These are phyloP conservation scores for Podarcis cretensis DNA, from an alignment of 2,113 vertebrate genomes.

Conservation along the genomic window DNA sequence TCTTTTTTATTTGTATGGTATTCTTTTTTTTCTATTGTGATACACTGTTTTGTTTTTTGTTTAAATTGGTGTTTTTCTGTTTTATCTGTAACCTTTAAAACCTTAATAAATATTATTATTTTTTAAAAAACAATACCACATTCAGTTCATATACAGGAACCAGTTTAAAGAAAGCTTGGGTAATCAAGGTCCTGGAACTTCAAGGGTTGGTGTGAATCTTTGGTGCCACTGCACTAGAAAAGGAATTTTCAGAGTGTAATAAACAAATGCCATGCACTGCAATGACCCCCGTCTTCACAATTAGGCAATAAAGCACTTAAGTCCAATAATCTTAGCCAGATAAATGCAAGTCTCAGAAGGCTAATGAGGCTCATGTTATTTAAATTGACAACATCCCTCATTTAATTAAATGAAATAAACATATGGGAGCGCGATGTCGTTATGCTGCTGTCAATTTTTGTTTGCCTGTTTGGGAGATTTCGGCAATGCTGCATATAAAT, in stretches of 20 bases:
- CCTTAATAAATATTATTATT: too few relatives aligned
- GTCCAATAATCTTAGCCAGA: constrained; percentile 34
- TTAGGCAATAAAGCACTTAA: constrained; percentile 54
- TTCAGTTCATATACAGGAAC: not conserved
- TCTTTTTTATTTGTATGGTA: too few relatives aligned
- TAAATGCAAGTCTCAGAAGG: constrained; percentile 35
- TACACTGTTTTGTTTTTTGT: too few relatives aligned
- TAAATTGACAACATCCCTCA: constrained; percentile 43
- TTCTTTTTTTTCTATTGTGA: too few relatives aligned
- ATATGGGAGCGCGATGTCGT: not conserved
- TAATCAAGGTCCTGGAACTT: constrained; percentile 15
- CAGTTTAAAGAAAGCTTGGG: not conserved
- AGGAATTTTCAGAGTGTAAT: constrained; percentile 44
- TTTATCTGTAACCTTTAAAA: too few relatives aligned
- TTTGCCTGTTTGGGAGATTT: constrained; percentile 15
- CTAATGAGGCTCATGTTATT: constrained; percentile 52
- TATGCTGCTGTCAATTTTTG: constrained; percentile 22
- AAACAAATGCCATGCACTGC: constrained; percentile 44
- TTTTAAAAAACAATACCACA: too few relatives aligned
- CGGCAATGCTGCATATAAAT: not conserved
- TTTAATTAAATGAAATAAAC: constrained; percentile 56
- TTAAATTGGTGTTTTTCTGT: too few relatives aligned
- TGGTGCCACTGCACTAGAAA: constrained; percentile 1
- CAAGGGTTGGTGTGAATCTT: constrained; percentile 48
- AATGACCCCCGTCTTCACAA: constrained; percentile 52